Base-by-base conservation (phyloP, 2,888 invertebrate genomes). In the Eustalomyia histrio region DNA sequence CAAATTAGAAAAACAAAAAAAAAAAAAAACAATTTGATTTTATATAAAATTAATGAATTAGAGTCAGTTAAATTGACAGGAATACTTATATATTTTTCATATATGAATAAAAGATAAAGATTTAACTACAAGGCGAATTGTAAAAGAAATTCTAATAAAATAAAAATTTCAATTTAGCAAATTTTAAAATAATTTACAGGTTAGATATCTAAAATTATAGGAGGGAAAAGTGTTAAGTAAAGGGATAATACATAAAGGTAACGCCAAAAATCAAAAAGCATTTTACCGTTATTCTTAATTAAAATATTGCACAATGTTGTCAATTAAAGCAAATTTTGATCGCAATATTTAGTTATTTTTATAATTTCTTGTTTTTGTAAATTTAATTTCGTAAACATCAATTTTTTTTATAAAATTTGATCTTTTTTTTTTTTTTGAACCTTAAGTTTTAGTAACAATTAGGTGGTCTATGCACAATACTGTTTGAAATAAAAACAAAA, bases 11-110 rank as follows among this genome's bases (percentile, higher is more conserved):
- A 53, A 18, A 24, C 2, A 24, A 24, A 24, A 24, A 24, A 24
- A 24, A 24, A 24, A 24, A 24, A 5, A n/a, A n/a, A n/a, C n/a
- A 6, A 47, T n/a, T 47, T n/a, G 14, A 47, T 47, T 47, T n/a
- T 35, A 47, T 58, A 33, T 29, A 69, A 71, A 78, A 60, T 10
- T 64, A 78, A 71, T 61, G 21, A 55, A 50, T 67, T 58, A 53
- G 14, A 33, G 71, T 60, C 76, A 76, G 52, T 60, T 8, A 43
- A 14, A 71, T 65, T 78, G 78, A 67, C 78, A 60, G 43, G 60
- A 79, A 79, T 79, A 79, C 72, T 73, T n/a, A 63, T 2, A 71
- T 7, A 18, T 64, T 58, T 64, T 39, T n/a, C 1, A 47, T 47
- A n/a, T 1, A n/a, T n/a, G 6, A n/a, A 47, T n/a, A 14, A n/a